Base-by-base conservation (phyloP, 2,113 vertebrate species). In the Hippocampus comes region DNA sequence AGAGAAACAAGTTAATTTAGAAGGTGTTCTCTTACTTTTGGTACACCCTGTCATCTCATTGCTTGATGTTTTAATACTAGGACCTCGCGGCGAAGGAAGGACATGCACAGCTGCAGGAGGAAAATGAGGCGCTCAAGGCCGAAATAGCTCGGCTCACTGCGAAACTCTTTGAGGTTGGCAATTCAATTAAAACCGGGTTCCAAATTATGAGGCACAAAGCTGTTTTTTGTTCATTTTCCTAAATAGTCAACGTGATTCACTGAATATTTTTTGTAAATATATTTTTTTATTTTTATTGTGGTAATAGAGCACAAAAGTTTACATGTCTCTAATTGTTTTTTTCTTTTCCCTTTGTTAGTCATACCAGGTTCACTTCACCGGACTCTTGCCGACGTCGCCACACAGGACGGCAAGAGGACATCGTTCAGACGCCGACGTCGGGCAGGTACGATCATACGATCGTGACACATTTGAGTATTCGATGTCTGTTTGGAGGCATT, bases 101-200 rank as follows among this genome's bases (percentile, higher is more conserved):
- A 38, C 93, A 91, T 60, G 67, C 30, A 8, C 91, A 94, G 77
- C 88, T 94, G 82, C 93, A 89, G 79, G 90, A 94, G 10, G 95
- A 97, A 78, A 97, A 94, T 0, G 94, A 97, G 77, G 90, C 84
- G 0, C 91, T 98, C 5, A 93, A 90, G 55, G 91, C 90, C 67
- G 95, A 94, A 63, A 91, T 95, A 82, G 90, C 93, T 61, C 94
- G 89, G 77, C 84, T 95, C 84, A 94, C 96, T 34, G 88, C 94
- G n/a, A 94, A 95, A 68, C 82, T 96, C 41, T 70, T 94, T 65
- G 95, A 96, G 93, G 96, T 97, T 3, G 23, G 85, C 49, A 3
- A 20, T 30, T 12, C 59, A 11, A 2, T 27, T 46, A 4, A 41
- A 38, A 15, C 12, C 27, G 14, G 9, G 30, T 41, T 41, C 21